Percentiles rank a stretch among this genome's conserved stretches.
phyloP scores from a whole-genome alignment of 2,888 invertebrate genomes.

The Diarsia brunnea region DNA sequence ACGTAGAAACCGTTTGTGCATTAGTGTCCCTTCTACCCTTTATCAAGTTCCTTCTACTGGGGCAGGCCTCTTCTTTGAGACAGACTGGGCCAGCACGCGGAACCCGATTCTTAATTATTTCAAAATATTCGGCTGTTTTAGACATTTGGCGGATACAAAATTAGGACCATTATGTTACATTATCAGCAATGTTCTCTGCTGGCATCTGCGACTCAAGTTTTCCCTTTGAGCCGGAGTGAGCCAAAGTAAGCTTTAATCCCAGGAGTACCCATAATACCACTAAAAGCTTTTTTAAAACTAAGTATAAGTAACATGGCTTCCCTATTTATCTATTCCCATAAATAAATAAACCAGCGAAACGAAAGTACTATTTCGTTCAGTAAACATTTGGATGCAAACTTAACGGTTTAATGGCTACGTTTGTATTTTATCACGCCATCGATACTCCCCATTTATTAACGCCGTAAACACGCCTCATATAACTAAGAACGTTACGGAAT shows the following conservation, averaged over 20 bases:
- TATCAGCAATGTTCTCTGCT: neutral
- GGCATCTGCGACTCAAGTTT: neutral
- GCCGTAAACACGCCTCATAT: constrained; percentile 34
- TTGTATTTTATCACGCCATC: constrained; percentile 42
- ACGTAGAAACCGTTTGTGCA: too few species aligned
- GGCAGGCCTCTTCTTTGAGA: neutral
- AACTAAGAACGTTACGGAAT: constrained; percentile 29
- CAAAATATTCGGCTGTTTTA: neutral
- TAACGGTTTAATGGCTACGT: constrained; percentile 36
- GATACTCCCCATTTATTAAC: constrained; percentile 40
- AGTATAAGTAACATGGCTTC: neutral
- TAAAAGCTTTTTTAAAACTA: neutral
- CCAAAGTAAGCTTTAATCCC: neutral
- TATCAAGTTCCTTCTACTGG: neutral
- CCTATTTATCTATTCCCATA: neutral
- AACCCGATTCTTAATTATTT: neutral
- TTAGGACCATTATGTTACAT: neutral
- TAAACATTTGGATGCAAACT: constrained; percentile 43
- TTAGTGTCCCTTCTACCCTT: neutral
- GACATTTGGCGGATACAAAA: neutral
- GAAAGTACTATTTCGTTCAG: constrained; percentile 7
- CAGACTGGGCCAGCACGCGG: neutral
- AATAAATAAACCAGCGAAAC: constrained; percentile 23
- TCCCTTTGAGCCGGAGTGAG: neutral
- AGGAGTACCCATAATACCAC: neutral